Conservation (phyloP, 2,797 vertebrate species). For the Acridotheres tristis region DNA sequence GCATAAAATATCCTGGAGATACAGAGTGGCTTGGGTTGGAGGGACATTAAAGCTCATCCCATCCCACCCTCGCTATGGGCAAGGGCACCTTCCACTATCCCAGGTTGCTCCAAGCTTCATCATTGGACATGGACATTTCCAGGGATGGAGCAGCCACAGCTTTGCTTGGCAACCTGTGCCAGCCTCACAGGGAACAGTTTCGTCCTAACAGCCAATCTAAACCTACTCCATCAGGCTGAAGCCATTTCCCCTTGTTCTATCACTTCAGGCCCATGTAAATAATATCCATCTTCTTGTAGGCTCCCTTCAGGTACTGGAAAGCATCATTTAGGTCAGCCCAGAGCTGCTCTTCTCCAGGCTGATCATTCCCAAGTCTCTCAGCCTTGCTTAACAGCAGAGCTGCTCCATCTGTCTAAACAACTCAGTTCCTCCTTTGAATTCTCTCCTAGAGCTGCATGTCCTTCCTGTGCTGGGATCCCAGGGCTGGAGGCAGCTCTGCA, state of each 20-base stretch:
- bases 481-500: not conserved
- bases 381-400: not conserved
- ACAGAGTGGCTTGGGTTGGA: not conserved
- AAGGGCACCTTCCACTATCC: fast-evolving
- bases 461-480: not conserved
- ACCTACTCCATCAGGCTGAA: fast-evolving
- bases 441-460: not conserved
- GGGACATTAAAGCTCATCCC: not conserved
- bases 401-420: not conserved
- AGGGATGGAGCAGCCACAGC: not conserved
- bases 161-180: not conserved
- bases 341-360: not conserved
- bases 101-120: fast-evolving
- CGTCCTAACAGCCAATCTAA: not conserved
- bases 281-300: not conserved
- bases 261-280: not conserved
- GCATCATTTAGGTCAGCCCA: not conserved
- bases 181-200: not conserved
- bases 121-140: not conserved
- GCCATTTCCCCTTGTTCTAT: not conserved
- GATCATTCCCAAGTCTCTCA: not conserved
- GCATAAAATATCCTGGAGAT: not conserved
- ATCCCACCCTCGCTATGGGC: not conserved
- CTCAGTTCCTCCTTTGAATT: not conserved
- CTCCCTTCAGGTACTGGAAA: not conserved